Evolutionary conservation across 2,797 vertebrate species (phyloP), one percentile per base, ranked within the genome.

Genomic region (Tinamus major): DNA sequence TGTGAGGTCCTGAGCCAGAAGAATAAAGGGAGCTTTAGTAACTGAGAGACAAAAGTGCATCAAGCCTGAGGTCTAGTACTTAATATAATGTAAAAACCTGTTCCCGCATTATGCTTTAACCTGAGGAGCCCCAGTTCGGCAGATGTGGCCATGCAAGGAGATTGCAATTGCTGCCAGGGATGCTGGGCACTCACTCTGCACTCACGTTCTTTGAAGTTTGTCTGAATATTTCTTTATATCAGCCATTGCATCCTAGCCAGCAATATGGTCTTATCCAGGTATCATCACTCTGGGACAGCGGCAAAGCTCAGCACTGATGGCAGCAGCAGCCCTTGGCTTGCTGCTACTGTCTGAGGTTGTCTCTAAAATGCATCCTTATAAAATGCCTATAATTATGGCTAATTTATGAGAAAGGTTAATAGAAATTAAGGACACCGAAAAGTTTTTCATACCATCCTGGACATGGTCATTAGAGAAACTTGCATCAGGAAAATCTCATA

Each of bases 271-370:
- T 75, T 37, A 24, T 14, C 46, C 41, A 39, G 10, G 2, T 24
- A 19, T 21, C 1, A 1, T 44, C 39, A 31, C 39, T 6, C 56
- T 61, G 56, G 44, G 39, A 27, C 1, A 2, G 7, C 16, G 27
- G 6, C 6, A 63, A 33, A 63, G 59, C 21, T 21, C 55, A 59
- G 59, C 44, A 9, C 13, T n/a, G 24, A 35, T 58, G 41, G 35
- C 33, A 77, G 64, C 44, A 64, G 55, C 17, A 72, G 13, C 39
- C 16, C 17, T 24, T 14, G 37, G 26, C 31, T 67, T 75, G 37
- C 53, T 76, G 37, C 10, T 76, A 53, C 13, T 44, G 11, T 31
- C 63, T 62, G 37, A 70, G 62, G 72, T 29, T 46, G 26, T 48
- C 58, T 75, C 76, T 75, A 51, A 82, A 82, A 42, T 21, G 27